Evolutionary conservation across 2,888 invertebrate species (phyloP), one percentile per base, ranked within the genome.

Genomic region (Aphodius sticticus): DNA sequence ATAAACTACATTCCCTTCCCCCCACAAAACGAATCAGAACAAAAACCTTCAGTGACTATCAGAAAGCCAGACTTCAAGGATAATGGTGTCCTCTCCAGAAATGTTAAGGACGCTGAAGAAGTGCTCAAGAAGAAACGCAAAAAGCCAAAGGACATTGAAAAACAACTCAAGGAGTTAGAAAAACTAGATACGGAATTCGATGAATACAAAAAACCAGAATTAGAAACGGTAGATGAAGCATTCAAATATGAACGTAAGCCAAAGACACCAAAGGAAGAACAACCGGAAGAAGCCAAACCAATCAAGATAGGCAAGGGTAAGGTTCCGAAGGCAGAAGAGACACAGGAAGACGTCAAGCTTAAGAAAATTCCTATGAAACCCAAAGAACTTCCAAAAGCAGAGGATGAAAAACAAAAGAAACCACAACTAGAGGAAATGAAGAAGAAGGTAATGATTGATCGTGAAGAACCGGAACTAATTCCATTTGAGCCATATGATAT

Each of bases 1-100:
- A 94, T 95, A 14, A 91, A 89, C 70, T 91, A 91, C 83, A 87
- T 90, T 2, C 89, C 90, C 77, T 90, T 90, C 82, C 89, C 90
- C 53, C 88, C 89, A 16, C 35, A 81, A 76, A 82, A 81, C 37
- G 88, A 89, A 85, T 71, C 83, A 74, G 87, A 89, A 83, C 84
- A 87, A 77, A 82, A 85, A 76, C 87, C 89, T 4, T 81, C 85
- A 37, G 86, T 89, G 53, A 87, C 88, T 37, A 82, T 89, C 81
- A 83, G 89, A 82, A 84, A 88, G 84, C 87, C 88, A 6, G 86
- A 86, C 69, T 84, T 85, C 35, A 86, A 86, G 83, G 88, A 88
- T 82, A 86, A 86, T 81, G 91, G 91, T n/a, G 87, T 90, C 78
- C 82, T 91, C 7, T 91, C 91, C 3, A 88, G 90, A 80, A 91